These are phyloP conservation scores for Acronicta aceris DNA, from an alignment of 2,888 invertebrate genomes.

Conservation along the genomic window DNA sequence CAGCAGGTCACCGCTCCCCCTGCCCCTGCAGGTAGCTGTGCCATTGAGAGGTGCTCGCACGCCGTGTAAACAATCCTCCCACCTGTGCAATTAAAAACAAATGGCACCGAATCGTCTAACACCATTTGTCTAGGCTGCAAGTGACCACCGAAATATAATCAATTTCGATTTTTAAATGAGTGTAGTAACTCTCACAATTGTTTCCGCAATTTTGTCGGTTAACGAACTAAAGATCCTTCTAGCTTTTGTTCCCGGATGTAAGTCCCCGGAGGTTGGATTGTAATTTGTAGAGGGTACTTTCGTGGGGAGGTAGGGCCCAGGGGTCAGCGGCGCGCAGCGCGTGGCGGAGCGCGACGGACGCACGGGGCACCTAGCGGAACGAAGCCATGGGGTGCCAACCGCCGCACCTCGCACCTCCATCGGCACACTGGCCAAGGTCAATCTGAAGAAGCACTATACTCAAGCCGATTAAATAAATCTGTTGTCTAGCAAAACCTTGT, in stretches of 20 bases:
- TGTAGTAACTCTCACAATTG: constrained; percentile 1
- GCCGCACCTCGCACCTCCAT: constrained; percentile 59
- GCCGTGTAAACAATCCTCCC: constrained; percentile 79
- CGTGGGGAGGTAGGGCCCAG: constrained; percentile 63
- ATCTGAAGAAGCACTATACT: constrained; percentile 3
- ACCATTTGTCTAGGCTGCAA: constrained; percentile 12
- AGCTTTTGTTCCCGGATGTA: constrained; percentile 48
- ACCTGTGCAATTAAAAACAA: constrained; percentile 72
- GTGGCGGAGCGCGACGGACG: constrained; percentile 71
- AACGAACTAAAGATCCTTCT: constrained; percentile 65
- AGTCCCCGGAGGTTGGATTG: constrained; percentile 29
- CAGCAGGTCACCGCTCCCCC: constrained; percentile 73
- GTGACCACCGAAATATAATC: background rate
- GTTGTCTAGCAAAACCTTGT: too few species aligned
- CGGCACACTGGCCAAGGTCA: constrained; percentile 56
- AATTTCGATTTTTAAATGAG: constrained; percentile 5
- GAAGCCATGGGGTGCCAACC: constrained; percentile 68
- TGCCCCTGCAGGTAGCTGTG: constrained; percentile 67
- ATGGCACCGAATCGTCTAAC: constrained; percentile 44
- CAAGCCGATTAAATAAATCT: too few species aligned
- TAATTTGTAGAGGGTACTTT: constrained; percentile 44
- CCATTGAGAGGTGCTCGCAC: constrained; percentile 75
- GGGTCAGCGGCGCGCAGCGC: constrained; percentile 72
- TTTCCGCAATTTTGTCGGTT: constrained; percentile 34
- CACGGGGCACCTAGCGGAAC: constrained; percentile 73